A percentile compares a stretch with the other conserved stretches of the same genome.
phyloP scores from a whole-genome alignment of 2,797 vertebrate species.

The Somateria mollissima region DNA sequence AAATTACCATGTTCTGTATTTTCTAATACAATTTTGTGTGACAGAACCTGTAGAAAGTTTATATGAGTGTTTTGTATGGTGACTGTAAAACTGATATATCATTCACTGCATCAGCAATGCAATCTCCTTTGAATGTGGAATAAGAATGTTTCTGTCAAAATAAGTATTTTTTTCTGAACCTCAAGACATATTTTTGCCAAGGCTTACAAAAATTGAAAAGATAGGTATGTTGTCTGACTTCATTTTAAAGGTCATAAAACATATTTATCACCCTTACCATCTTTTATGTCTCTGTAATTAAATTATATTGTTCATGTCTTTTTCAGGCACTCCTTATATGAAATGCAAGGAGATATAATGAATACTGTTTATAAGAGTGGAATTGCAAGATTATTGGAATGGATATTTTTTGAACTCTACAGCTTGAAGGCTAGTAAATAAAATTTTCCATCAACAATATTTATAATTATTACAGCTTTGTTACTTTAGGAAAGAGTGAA shows the following conservation, averaged over 20 bases:
- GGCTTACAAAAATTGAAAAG: not conserved
- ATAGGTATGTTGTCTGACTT: not conserved
- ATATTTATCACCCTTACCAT: not conserved
- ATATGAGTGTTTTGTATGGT: not conserved
- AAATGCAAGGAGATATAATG: not conserved
- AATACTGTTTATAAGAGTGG: not conserved
- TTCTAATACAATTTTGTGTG: not conserved
- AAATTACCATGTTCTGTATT: conserved; percentile 5
- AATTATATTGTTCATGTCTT: not conserved
- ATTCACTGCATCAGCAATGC: not conserved
- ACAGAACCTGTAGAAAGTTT: not conserved
- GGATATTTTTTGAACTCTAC: not conserved
- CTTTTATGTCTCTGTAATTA: conserved; percentile 9
- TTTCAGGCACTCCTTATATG: not conserved
- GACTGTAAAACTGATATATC: conserved; percentile 6
- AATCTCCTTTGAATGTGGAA: not conserved
- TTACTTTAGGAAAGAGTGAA: not conserved
- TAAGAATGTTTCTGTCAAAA: conserved; percentile 19
- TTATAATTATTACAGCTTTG: not conserved
- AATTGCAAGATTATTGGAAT: not conserved
- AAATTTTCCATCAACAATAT: not conserved
- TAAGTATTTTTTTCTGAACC: not conserved
- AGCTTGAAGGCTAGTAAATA: not conserved
- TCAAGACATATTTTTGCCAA: not conserved
- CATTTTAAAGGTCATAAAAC: conserved; percentile 41